Evolutionary conservation across 2,113 vertebrate species (phyloP).

Genomic region (Arvicanthis niloticus): DNA sequence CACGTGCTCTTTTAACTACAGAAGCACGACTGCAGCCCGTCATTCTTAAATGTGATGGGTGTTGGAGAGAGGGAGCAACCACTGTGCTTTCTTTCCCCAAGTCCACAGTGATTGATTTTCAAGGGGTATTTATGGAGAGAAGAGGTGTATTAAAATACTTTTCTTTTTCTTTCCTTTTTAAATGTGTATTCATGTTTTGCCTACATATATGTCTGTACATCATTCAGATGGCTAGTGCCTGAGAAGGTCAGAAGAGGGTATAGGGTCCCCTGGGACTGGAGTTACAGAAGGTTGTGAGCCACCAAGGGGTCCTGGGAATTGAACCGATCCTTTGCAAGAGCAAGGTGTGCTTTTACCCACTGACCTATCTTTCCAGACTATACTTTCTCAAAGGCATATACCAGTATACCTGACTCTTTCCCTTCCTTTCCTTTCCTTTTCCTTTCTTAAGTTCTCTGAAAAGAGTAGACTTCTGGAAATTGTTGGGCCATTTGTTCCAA

Average conservation of each 20-base stretch:
- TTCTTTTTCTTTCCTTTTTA: background rate
- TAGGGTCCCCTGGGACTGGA: background rate
- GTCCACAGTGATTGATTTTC: background rate
- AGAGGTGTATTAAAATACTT: background rate
- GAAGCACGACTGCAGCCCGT: background rate
- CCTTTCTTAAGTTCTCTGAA: background rate
- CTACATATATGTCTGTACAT: background rate
- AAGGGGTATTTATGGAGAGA: background rate
- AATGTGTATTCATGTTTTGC: background rate
- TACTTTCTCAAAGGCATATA: background rate
- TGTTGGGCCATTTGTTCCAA: background rate
- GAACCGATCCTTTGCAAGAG: background rate
- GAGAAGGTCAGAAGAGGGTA: background rate
- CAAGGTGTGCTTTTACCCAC: background rate
- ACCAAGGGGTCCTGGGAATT: background rate
- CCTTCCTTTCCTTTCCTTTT: background rate
- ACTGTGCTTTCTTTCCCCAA: background rate
- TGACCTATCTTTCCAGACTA: background rate
- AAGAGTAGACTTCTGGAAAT: background rate
- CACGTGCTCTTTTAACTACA: background rate
- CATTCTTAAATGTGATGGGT: background rate
- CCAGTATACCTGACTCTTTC: background rate
- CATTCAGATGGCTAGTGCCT: background rate
- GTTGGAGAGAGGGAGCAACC: background rate
- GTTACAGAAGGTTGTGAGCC: background rate